Evolutionary conservation across 2,113 vertebrate genomes (phyloP).

Genomic region (Melospiza georgiana): DNA sequence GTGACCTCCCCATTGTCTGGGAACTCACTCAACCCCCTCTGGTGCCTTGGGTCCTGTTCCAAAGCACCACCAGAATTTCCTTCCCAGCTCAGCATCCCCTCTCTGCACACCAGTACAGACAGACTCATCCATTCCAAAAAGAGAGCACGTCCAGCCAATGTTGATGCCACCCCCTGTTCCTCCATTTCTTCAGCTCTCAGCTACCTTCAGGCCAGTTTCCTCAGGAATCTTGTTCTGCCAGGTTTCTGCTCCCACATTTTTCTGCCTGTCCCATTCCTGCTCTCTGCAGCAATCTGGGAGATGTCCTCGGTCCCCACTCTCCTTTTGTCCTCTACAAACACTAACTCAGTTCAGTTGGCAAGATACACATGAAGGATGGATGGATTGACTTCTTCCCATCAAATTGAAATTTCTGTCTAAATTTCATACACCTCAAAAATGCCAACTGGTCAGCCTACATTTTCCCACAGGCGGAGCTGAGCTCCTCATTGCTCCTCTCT

Average conservation of each 20-base stretch:
- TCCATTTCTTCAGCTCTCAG: not conserved
- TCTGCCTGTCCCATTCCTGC: not conserved
- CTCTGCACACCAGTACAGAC: not conserved
- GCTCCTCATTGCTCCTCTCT: not conserved
- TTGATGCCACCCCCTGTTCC: not conserved
- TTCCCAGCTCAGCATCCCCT: not conserved
- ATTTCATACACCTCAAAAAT: not conserved
- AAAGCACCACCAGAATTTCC: not conserved
- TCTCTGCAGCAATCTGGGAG: not conserved
- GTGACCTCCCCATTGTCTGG: not conserved
- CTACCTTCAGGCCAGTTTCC: not conserved
- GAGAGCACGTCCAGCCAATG: rapidly evolving
- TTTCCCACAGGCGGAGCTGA: not conserved
- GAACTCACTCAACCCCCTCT: not conserved
- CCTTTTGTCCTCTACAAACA: not conserved
- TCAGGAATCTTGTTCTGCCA: not conserved
- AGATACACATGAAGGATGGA: rapidly evolving
- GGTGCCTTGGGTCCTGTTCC: not conserved
- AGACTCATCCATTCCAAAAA: not conserved
- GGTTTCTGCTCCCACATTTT: not conserved
- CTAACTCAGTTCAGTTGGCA: not conserved
- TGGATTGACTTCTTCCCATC: not conserved
- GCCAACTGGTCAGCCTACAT: not conserved
- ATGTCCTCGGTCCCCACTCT: not conserved
- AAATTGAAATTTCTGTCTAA: not conserved